Percentiles rank a stretch among this genome's conserved stretches.
phyloP scores from a whole-genome alignment of 2,797 vertebrate species.

The Staurois parvus region DNA sequence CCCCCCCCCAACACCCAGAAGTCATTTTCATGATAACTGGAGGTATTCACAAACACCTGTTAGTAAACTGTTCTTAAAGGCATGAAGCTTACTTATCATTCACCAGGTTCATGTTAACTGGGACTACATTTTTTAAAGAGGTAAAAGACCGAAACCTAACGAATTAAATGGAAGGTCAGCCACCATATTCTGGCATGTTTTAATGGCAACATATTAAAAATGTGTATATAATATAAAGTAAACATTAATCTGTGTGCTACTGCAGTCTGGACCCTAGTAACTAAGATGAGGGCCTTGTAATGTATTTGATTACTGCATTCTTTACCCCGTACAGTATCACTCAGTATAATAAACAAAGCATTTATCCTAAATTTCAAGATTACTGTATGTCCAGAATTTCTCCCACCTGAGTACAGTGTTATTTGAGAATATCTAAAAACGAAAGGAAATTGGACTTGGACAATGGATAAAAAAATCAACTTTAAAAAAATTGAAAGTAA shows the following conservation, averaged over 20 bases:
- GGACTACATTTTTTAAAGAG: too few relatives aligned
- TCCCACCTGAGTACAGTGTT: constrained; percentile 65
- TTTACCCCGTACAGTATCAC: constrained; percentile 10
- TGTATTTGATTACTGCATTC: constrained; percentile 11
- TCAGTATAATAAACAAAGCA: constrained; percentile 59
- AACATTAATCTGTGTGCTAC: constrained; percentile 22
- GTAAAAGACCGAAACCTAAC: too few relatives aligned
- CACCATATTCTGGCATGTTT: too few relatives aligned
- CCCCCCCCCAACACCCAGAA: too few relatives aligned
- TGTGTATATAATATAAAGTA: not conserved
- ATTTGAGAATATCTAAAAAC: constrained; percentile 64
- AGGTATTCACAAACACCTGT: too few relatives aligned
- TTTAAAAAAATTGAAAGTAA: constrained; percentile 38
- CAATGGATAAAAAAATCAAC: constrained; percentile 49
- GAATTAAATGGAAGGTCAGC: too few relatives aligned
- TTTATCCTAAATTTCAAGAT: constrained; percentile 63
- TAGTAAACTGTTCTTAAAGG: too few relatives aligned
- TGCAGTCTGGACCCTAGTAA: not conserved
- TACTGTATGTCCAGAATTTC: constrained; percentile 73
- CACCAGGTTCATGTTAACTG: too few relatives aligned
- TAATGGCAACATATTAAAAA: not conserved
- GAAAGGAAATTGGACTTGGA: constrained; percentile 16
- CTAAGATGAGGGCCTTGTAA: not conserved
- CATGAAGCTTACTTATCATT: too few relatives aligned
- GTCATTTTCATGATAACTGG: too few relatives aligned